Base-by-base conservation (phyloP, 1,140 invertebrate genomes). In the Himalopsyche phryganea region DNA sequence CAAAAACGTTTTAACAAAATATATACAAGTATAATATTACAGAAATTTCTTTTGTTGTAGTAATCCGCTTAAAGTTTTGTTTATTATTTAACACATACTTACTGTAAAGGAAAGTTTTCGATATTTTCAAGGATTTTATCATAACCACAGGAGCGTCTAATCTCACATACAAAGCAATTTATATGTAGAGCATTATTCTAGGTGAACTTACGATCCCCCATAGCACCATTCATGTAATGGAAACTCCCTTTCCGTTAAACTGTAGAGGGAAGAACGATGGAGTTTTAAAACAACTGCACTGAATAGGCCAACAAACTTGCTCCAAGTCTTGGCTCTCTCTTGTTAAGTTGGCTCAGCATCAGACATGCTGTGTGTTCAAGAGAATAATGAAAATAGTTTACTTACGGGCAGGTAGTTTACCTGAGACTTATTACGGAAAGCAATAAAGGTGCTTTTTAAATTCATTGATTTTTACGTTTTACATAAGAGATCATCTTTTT, bases 241-340 rank as follows among this genome's bases (percentile, higher is more conserved):
- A 46, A 40, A 56, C 45, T 48, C 35, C 53, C 46, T 56, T 56
- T 42, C 17, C 35, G 35, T 46, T 46, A 36, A 54, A 47, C 44
- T 35, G 52, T 28, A 47, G 35, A 32, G 41, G 35, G 20, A 19
- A 19, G 33, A 19, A 32, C 23, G 38, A 35, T 6, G 23, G 20
- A 57, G 54, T 57, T 57, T 57, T 50, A 57, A 57, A 57, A 57
- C 54, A 57, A 57, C 54, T 57, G 54, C 54, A 57, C 40, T 38
- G 38, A 57, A 50, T 57, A 45, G 47, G 47, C 54, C 47, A 50
- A 50, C 54, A 50, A 57, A 57, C 47, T 57, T 57, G 20, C 19
- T 18, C 15, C 33, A 38, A 20, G 38, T 44, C 54, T 50, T 50
- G 50, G 50, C 40, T 40, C 36, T 42, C 48, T 42, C 54, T 50